Percentiles rank a stretch among this genome's conserved stretches.
phyloP scores from a whole-genome alignment of 2,888 invertebrate species.

The Salticus scenicus region DNA sequence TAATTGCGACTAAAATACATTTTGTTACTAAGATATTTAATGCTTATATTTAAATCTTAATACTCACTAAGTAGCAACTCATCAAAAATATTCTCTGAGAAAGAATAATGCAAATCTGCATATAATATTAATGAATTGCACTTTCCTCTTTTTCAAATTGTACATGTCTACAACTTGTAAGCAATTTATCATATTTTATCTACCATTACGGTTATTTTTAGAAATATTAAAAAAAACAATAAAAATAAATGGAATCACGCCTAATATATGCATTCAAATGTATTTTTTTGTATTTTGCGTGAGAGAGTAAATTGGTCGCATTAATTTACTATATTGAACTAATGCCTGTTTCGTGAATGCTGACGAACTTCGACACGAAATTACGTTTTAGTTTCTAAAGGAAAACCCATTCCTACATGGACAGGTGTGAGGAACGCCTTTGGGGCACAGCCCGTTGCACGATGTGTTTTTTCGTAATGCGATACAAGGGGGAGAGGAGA shows the following conservation, averaged over 20 bases:
- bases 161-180: not conserved
- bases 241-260: too few relatives aligned
- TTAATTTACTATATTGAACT: conserved; percentile 39
- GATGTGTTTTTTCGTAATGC: not conserved
- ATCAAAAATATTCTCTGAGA: too few relatives aligned
- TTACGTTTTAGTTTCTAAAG: conserved; percentile 24
- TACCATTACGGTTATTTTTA: not conserved
- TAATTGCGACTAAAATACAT: too few relatives aligned
- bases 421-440: conserved; percentile 66
- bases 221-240: not conserved
- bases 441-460: conserved; percentile 42
- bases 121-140: conserved; percentile 2
- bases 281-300: conserved; percentile 58
- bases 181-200: not conserved
- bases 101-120: not conserved
- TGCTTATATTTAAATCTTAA: too few relatives aligned
- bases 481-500: not conserved
- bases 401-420: conserved; percentile 40
- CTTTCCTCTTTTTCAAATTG: not conserved
- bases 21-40: too few relatives aligned
- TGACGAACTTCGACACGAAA: conserved; percentile 26
- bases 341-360: conserved; percentile 54
- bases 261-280: not conserved
- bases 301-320: conserved; percentile 38
- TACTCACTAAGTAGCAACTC: too few relatives aligned